Conservation (phyloP, 1,140 invertebrate genomes). For the Magallana ariakensis region DNA sequence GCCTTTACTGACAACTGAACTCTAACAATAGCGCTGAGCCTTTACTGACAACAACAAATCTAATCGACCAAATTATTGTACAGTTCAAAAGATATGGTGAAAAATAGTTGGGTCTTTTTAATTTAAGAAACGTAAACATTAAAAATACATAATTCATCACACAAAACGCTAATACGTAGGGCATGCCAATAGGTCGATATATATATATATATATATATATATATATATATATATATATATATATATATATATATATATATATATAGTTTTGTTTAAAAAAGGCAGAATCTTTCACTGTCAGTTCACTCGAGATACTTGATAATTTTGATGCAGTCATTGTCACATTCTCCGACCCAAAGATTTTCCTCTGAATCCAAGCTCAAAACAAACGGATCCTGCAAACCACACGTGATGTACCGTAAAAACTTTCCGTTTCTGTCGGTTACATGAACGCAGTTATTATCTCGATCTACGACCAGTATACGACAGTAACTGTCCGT, state of each 20-base stretch:
- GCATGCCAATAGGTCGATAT: no score
- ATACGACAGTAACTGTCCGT: constrained; percentile 12
- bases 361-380: constrained; percentile 14
- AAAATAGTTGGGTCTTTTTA: no score
- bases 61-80: no score
- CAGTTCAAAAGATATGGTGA: no score
- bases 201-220: no score
- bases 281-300: no score
- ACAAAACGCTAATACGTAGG: no score
- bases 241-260: neutral
- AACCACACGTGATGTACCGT: neutral
- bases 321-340: neutral
- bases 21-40: no score
- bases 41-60: no score
- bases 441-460: neutral
- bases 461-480: neutral
- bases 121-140: no score
- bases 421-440: constrained; percentile 34
- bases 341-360: constrained; percentile 26
- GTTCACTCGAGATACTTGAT: constrained; percentile 15
- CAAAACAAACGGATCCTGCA: neutral
- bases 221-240: constrained; percentile 3
- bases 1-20: no score
- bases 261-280: neutral
- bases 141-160: no score